A percentile compares a stretch with the other conserved stretches of the same genome.
phyloP scores from a whole-genome alignment of 2,888 invertebrate genomes.

The Cataglyphis livida region DNA sequence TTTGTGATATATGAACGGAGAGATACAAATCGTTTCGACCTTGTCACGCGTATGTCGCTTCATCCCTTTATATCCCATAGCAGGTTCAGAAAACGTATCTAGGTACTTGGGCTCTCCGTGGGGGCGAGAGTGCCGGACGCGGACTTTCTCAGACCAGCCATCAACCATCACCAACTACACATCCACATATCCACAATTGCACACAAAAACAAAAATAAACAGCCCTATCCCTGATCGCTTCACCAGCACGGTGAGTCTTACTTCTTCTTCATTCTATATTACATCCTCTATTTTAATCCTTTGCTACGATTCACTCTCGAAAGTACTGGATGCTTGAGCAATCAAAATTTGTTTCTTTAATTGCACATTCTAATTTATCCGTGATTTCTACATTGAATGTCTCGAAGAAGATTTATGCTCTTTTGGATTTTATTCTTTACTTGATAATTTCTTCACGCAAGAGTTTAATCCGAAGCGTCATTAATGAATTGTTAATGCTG shows the following conservation, averaged over 20 bases:
- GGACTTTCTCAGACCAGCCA: conserved; percentile 80
- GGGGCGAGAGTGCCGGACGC: conserved; percentile 77
- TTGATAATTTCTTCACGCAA: background rate
- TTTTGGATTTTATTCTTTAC: background rate
- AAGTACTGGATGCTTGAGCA: conserved; percentile 36
- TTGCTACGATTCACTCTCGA: conserved; percentile 32
- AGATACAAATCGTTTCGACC: conserved; percentile 51
- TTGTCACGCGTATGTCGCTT: conserved; percentile 68
- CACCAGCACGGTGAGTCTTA: conserved; percentile 84
- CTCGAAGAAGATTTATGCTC: background rate
- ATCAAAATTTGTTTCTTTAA: conserved; percentile 17
- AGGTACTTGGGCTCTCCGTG: conserved; percentile 76
- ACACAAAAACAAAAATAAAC: conserved; percentile 69
- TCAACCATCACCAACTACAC: conserved; percentile 73
- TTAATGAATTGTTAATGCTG: background rate
- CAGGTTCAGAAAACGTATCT: conserved; percentile 76
- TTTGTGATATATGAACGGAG: conserved; percentile 39
- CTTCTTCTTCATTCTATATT: conserved; percentile 72
- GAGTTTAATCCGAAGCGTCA: background rate
- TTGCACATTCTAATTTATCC: conserved; percentile 20
- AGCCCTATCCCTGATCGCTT: conserved; percentile 81
- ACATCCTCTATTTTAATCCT: conserved; percentile 59
- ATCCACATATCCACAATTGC: conserved; percentile 76
- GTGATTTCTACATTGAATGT: background rate
- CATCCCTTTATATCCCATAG: conserved; percentile 73